phyloP scores from a whole-genome alignment of 1,140 invertebrate species.

The Leptinotarsa undecemlineata region DNA sequence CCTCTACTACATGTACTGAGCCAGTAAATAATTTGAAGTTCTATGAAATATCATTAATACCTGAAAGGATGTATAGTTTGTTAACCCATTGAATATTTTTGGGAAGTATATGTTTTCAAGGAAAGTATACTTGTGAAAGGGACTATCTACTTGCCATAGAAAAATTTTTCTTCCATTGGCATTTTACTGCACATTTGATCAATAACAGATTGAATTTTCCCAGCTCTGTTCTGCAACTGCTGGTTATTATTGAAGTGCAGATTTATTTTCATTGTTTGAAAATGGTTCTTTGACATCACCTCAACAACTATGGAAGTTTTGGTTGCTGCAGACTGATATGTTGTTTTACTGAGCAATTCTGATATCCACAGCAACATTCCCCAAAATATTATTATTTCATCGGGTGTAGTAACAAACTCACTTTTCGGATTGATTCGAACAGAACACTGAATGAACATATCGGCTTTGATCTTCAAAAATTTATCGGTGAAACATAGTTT shows the following conservation, averaged over 20 bases:
- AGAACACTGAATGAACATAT: neutral
- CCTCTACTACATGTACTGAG: neutral
- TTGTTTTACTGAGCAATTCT: neutral
- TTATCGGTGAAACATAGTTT: neutral
- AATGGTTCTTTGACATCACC: neutral
- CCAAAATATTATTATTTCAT: neutral
- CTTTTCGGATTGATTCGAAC: neutral
- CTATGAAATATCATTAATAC: neutral
- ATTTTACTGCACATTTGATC: constrained; percentile 1
- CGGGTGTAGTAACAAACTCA: neutral
- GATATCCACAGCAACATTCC: neutral
- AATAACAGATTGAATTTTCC: neutral
- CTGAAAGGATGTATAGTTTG: neutral
- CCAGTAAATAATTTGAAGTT: neutral
- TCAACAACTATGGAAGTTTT: neutral
- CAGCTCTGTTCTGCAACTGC: neutral
- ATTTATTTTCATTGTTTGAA: neutral
- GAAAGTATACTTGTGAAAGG: neutral
- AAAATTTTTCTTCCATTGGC: neutral
- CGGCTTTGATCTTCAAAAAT: neutral
- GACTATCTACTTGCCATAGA: neutral
- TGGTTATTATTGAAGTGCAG: neutral
- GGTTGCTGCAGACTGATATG: neutral
- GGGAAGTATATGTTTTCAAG: no score
- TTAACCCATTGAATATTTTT: neutral